Base-by-base conservation (phyloP, 2,888 invertebrate genomes). In the Scaptomyza cyrtandrae region DNA sequence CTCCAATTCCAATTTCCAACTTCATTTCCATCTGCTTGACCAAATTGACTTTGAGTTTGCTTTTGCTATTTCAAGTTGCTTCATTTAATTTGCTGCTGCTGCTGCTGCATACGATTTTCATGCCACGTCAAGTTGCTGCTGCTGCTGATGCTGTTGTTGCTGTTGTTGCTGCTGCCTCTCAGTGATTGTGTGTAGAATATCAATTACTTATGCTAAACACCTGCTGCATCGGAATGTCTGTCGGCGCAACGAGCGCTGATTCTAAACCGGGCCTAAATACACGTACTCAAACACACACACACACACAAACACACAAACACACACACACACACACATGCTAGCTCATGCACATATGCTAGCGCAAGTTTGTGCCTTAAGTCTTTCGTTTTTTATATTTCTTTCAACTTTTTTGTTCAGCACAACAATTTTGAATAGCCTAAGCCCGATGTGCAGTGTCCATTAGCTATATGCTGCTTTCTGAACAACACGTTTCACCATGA, bases 141-240 rank as follows among this genome's bases (percentile, higher is more conserved):
- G 55, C 61, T 49, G 59, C 35, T 56, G 52, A 39, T 48, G 53
- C n/a, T 50, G 57, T n/a, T 43, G 62, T 50, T 63, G 52, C 44
- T 48, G 53, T 13, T 50, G 57, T n/a, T 43, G 62, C 31, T 29
- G 56, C 52, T 54, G 61, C 61, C 66, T 49, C 70, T 39, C 75
- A 59, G 72, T 86, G 88, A 87, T 88, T 90, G 90, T 90, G 90
- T 84, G 86, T 83, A 80, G 91, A 91, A 91, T 91, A 91, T 91
- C 91, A 91, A 91, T 91, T 91, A 91, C 91, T 91, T 91, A 90
- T 91, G 90, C 90, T 91, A 91, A 91, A 92, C 91, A 91, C 91
- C 91, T 91, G 91, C 91, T 91, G 88, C 90, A 90, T 86, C 86
- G 91, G 91, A 91, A 91, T 91, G 90, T 88, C 73, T 79, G 82